Percentiles rank a stretch among this genome's conserved stretches.
Conservation (phyloP, 2,888 invertebrate species). For the Diploptera punctata region DNA sequence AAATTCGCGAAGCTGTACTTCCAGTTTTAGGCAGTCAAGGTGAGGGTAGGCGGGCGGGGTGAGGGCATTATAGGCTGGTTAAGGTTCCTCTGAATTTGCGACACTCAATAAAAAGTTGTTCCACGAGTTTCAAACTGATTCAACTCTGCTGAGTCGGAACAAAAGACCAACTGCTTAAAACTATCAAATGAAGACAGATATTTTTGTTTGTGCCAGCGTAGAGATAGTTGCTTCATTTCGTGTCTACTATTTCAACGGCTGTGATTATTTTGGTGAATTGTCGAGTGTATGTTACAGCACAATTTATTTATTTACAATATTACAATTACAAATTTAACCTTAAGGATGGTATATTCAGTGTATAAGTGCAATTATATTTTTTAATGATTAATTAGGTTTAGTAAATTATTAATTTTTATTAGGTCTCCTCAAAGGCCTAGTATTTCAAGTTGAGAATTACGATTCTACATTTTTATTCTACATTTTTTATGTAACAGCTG, state of each 20-base stretch:
- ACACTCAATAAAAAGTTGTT: constrained; percentile 68
- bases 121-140: constrained; percentile 59
- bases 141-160: constrained; percentile 33
- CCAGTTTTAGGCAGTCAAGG: constrained; percentile 41
- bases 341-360: too few species aligned
- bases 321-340: too few species aligned
- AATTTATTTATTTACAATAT: too few species aligned
- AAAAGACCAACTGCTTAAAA: constrained; percentile 39
- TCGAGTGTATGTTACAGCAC: too few species aligned
- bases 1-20: constrained; percentile 40
- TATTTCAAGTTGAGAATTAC: too few species aligned
- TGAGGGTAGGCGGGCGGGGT: constrained; percentile 44
- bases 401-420: too few species aligned
- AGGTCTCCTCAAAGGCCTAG: too few species aligned
- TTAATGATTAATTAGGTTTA: too few species aligned
- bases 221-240: background rate
- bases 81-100: constrained; percentile 67
- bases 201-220: constrained; percentile 17
- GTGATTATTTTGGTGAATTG: background rate
- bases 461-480: too few species aligned
- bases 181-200: constrained; percentile 34
- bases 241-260: background rate
- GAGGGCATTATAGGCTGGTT: constrained; percentile 38
- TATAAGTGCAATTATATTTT: too few species aligned
- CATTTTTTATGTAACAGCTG: too few species aligned